Conservation (phyloP, 2,888 invertebrate species). For the Trichopoda pennipes region DNA sequence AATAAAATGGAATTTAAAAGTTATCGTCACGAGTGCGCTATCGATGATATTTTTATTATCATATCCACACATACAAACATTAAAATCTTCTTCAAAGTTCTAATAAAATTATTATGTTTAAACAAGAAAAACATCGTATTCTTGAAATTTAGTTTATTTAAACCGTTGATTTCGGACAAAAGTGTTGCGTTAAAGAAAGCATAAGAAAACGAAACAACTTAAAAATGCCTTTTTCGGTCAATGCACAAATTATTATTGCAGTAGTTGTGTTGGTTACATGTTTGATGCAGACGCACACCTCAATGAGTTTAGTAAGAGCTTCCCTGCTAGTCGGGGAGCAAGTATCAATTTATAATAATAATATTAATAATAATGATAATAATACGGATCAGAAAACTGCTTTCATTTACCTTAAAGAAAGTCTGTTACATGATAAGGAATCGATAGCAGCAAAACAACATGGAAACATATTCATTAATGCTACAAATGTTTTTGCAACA, state of each 20-base stretch:
- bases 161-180: neutral
- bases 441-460: slow-evolving; percentile 11
- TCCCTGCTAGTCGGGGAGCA: slow-evolving; percentile 54
- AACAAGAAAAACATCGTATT: neutral
- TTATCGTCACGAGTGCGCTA: no score
- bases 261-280: slow-evolving; percentile 9
- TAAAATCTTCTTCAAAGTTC: neutral
- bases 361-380: no score
- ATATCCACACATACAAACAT: no score
- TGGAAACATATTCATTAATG: neutral
- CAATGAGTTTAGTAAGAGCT: slow-evolving; percentile 51
- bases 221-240: slow-evolving; percentile 26
- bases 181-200: neutral
- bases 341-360: slow-evolving; percentile 56
- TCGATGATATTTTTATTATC: no score
- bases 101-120: neutral
- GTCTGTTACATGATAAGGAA: slow-evolving; percentile 47
- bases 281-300: slow-evolving; percentile 38
- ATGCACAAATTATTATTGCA: slow-evolving; percentile 14
- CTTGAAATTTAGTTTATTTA: neutral
- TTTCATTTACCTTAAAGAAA: slow-evolving; percentile 61
- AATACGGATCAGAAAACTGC: slow-evolving; percentile 63
- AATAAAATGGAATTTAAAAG: no score
- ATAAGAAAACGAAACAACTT: slow-evolving; percentile 3
- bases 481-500: slow-evolving; percentile 23